A percentile compares a stretch with the other conserved stretches of the same genome.
Conservation (phyloP, 1,140 invertebrate species). For the Eurosta solidaginis region DNA sequence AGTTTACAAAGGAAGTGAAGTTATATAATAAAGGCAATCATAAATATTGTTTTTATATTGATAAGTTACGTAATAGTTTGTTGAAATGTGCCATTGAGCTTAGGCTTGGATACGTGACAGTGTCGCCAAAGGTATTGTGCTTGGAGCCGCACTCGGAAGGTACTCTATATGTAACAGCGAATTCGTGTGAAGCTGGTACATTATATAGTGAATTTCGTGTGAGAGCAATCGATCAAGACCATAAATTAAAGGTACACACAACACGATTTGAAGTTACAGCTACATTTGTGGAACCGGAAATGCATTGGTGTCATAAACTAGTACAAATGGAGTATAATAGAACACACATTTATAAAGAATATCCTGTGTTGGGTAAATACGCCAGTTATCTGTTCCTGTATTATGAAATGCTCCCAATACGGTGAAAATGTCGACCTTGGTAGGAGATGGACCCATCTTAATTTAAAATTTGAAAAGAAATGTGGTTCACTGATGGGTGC, state of each 20-base stretch:
- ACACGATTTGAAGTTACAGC: constrained; percentile 38
- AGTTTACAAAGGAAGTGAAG: constrained; percentile 37
- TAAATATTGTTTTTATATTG: constrained; percentile 42
- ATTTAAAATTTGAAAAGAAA: no score
- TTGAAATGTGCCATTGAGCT: constrained; percentile 35
- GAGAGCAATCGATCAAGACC: constrained; percentile 40
- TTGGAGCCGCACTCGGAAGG: constrained; percentile 30
- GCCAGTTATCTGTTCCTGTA: no score
- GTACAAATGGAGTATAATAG: constrained; percentile 42
- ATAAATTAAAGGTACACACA: constrained; percentile 40
- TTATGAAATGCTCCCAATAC: no score
- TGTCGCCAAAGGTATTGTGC: constrained; percentile 42
- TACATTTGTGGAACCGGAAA: constrained; percentile 38
- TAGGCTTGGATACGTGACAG: constrained; percentile 42
- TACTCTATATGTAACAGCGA: constrained; percentile 38
- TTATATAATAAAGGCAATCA: constrained; percentile 43
- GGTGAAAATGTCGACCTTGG: no score
- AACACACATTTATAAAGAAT: constrained; percentile 40
- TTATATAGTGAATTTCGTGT: constrained; percentile 43
- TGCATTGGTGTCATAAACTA: constrained; percentile 42
- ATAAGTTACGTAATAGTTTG: not conserved
- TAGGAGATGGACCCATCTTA: no score
- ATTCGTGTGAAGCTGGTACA: constrained; percentile 39
- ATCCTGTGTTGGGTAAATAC: constrained; percentile 35
- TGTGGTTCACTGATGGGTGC: no score